phyloP scores from a whole-genome alignment of 2,113 vertebrate species.

The Xiphorhynchus elegans region DNA sequence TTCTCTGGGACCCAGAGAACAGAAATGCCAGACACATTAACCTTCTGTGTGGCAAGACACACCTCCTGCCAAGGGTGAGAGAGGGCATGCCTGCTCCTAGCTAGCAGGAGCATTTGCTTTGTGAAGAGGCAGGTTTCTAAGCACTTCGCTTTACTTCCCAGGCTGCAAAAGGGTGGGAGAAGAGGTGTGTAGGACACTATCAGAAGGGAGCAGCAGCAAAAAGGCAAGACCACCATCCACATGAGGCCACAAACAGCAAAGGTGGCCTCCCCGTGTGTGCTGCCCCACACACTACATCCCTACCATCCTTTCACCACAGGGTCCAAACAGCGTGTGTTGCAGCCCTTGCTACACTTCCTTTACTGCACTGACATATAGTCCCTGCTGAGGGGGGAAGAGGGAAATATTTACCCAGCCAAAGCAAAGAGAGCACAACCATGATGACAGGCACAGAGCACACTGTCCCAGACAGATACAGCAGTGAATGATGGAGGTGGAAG shows the following conservation, averaged over 20 bases:
- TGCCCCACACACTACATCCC: background rate
- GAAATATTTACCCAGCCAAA: background rate
- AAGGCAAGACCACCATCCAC: background rate
- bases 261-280: accelerated
- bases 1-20: background rate
- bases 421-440: background rate
- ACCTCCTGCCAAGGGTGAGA: background rate
- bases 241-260: background rate
- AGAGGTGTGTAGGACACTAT: background rate
- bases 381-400: background rate
- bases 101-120: background rate
- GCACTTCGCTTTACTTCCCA: background rate
- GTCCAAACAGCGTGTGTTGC: background rate
- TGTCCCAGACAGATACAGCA: background rate
- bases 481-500: background rate
- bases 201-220: background rate
- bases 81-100: background rate
- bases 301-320: background rate
- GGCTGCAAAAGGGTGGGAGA: background rate
- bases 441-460: background rate
- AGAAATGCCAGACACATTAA: accelerated
- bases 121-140: background rate
- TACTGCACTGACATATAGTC: background rate
- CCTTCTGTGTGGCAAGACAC: background rate
- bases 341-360: background rate